Evolutionary conservation across 2,888 invertebrate species (phyloP), one percentile per base, ranked within the genome.

Genomic region (Baccha elongata): DNA sequence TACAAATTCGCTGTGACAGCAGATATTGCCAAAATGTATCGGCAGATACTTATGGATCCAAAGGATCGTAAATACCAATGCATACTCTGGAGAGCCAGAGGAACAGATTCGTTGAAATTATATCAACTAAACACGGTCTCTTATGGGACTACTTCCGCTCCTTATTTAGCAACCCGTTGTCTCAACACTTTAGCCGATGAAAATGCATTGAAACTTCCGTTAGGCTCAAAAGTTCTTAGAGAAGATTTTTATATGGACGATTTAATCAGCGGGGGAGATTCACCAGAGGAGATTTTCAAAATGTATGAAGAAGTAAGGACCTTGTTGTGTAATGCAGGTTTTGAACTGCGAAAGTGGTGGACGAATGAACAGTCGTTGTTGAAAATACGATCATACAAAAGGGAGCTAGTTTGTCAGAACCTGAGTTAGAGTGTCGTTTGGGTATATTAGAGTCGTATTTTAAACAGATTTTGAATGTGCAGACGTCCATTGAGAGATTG

Each of bases 1-100:
- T 42, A 65, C 15, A 42, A 26, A 11, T 55, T 19, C 10, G 1
- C 65, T 72, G 2, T 83, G 69, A 83, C 81, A 8, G 79, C 80
- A 1, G 84, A 84, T 40, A 60, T 85, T 7, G 58, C 62, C 1
- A 86, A 86, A 75, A 85, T 85, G 83, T 86, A 86, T 48, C 65
- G 86, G 4, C 84, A 85, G 52, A 58, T 60, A 7, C 67, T 72
- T 48, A 75, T 85, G 5, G 60, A 65, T n/a, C 53, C 55, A n/a
- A 58, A 71, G 10, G 85, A 85, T 26, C 13, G 52, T 0, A 37
- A 81, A 37, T 75, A 75, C 65, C 84, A 85, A 72, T 65, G 62
- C 8, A 71, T 85, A 40, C 69, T 76, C 7, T 84, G 81, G 84
- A 44, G 80, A 6, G 4, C 6, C 6, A 42, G 44, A 0, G 11